These are phyloP conservation scores for Xylophagus ater DNA, from an alignment of 2,888 invertebrate species.

Conservation along the genomic window DNA sequence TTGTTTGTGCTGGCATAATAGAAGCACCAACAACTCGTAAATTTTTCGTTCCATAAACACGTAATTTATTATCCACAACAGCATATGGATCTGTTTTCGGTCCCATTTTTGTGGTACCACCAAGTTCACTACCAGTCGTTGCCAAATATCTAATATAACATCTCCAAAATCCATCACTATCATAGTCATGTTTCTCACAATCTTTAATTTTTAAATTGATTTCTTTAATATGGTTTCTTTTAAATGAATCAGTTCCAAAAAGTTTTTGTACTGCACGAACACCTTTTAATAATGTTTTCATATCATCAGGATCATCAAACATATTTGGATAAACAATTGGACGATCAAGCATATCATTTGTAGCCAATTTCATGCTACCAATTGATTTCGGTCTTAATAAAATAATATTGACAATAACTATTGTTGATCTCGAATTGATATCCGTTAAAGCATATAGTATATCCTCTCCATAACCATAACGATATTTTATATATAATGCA, in stretches of 20 bases:
- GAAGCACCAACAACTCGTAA: slow-evolving; percentile 64
- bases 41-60: slow-evolving; percentile 50
- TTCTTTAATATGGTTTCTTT: not conserved
- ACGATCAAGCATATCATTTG: slow-evolving; percentile 43
- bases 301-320: slow-evolving; percentile 47
- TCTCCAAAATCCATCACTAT: slow-evolving; percentile 51
- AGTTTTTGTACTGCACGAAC: slow-evolving; percentile 23
- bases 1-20: slow-evolving; percentile 61
- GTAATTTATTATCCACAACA: slow-evolving; percentile 53
- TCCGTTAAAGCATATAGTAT: not conserved
- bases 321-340: slow-evolving; percentile 58
- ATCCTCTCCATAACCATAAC: not conserved
- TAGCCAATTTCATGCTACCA: slow-evolving; percentile 44
- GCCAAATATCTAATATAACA: slow-evolving; percentile 60
- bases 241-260: not conserved
- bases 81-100: slow-evolving; percentile 44
- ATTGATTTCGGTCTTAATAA: slow-evolving; percentile 41
- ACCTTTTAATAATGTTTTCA: slow-evolving; percentile 42
- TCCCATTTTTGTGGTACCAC: slow-evolving; percentile 65
- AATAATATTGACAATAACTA: not conserved
- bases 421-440: no score
- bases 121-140: slow-evolving; percentile 62
- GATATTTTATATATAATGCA: not conserved
- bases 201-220: not conserved
- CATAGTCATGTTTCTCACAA: slow-evolving; percentile 22